Conservation (phyloP, 2,113 vertebrate genomes). For the Smithornis capensis region DNA sequence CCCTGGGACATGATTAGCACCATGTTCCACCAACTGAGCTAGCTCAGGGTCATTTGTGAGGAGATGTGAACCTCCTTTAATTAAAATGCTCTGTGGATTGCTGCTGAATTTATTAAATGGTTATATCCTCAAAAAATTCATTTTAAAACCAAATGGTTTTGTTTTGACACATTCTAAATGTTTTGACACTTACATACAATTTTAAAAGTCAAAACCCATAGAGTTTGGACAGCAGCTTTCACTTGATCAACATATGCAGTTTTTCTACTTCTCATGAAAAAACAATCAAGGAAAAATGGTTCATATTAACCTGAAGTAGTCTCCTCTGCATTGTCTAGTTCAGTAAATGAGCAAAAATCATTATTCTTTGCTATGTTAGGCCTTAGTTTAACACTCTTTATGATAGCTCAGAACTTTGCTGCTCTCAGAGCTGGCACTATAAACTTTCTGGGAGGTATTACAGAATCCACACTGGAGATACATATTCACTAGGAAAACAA, state of each 20-base stretch:
- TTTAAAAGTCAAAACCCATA: not conserved
- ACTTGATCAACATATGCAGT: not conserved
- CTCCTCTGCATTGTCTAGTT: not conserved
- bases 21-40: not conserved
- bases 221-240: conserved; percentile 9
- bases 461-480: not conserved
- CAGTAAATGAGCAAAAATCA: not conserved
- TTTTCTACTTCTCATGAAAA: not conserved
- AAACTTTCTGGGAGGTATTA: not conserved
- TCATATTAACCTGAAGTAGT: not conserved
- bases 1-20: not conserved
- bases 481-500: not conserved
- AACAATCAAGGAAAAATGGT: not conserved
- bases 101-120: not conserved
- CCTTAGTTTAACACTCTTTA: not conserved
- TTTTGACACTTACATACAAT: not conserved
- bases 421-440: not conserved
- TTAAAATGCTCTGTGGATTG: not conserved
- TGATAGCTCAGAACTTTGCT: not conserved
- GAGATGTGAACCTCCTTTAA: not conserved
- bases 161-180: conserved; percentile 20
- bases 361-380: not conserved
- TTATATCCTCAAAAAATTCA: not conserved
- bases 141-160: not conserved
- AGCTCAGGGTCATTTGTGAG: not conserved